Evolutionary conservation across 1,140 invertebrate genomes (phyloP).

Genomic region (Halotydeus destructor): DNA sequence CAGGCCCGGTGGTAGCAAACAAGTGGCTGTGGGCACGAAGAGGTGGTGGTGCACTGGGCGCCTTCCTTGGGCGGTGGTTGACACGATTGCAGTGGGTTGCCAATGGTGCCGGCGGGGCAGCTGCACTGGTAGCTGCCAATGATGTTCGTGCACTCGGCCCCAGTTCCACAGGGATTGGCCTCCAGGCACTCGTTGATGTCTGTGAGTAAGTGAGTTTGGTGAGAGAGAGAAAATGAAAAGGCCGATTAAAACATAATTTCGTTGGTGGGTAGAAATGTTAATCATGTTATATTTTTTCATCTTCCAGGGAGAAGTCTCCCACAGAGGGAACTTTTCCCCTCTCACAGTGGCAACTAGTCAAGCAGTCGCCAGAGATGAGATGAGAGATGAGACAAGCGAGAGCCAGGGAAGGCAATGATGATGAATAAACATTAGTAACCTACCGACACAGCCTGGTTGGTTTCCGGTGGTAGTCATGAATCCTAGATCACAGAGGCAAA

Average conservation of each 20-base stretch:
- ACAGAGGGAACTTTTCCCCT: neutral
- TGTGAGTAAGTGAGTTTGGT: no score
- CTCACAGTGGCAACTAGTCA: neutral
- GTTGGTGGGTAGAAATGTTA: neutral
- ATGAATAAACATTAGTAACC: conserved; percentile 6
- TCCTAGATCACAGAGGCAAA: conserved; percentile 56
- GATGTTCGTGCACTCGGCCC: conserved; percentile 49
- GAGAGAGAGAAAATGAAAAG: neutral
- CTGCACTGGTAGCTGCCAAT: conserved; percentile 41
- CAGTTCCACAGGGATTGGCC: conserved; percentile 39
- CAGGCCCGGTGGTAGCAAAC: conserved; percentile 10
- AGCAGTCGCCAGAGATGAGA: no score
- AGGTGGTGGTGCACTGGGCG: conserved; percentile 2
- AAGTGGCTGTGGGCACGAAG: conserved; percentile 5
- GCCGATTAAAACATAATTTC: neutral
- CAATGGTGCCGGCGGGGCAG: conserved; percentile 48
- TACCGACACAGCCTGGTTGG: conserved; percentile 41
- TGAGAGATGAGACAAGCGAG: no score
- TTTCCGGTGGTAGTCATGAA: conserved; percentile 41
- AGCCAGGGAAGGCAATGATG: neutral
- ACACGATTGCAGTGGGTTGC: conserved; percentile 35
- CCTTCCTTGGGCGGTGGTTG: conserved; percentile 4
- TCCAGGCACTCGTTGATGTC: conserved; percentile 16
- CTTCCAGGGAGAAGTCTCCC: neutral
- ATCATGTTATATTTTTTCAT: neutral